Evolutionary conservation across 2,888 invertebrate genomes (phyloP).

Genomic region (Dioctria linearis): DNA sequence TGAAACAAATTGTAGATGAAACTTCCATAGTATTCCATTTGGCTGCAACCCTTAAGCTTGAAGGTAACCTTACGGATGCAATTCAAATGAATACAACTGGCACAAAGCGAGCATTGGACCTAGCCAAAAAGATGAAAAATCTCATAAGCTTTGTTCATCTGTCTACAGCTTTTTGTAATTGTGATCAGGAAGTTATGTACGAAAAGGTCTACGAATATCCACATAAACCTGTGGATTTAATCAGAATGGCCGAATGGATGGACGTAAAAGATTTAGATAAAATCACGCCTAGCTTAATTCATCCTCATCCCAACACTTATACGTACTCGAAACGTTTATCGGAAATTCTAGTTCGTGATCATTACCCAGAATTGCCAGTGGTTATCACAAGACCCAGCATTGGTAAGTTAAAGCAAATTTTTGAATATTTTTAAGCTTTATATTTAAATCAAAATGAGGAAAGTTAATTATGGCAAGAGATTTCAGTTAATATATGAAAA

Average conservation of each 20-base stretch:
- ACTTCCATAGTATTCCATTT: conserved; percentile 91
- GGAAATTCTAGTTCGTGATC: conserved; percentile 85
- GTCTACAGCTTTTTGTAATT: conserved; percentile 98
- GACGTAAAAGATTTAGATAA: conserved; percentile 77
- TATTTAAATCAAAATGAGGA: no score
- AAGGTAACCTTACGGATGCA: conserved; percentile 90
- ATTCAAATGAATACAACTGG: conserved; percentile 93
- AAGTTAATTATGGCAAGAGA: no score
- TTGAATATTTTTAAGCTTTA: no score
- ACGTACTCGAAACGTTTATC: conserved; percentile 95
- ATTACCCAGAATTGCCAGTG: conserved; percentile 83
- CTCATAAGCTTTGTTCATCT: conserved; percentile 87
- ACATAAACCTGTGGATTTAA: conserved; percentile 81
- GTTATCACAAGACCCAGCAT: conserved; percentile 93
- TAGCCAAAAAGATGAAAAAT: conserved; percentile 84
- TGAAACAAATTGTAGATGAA: conserved; percentile 77
- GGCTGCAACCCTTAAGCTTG: conserved; percentile 92
- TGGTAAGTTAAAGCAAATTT: conserved; percentile 74
- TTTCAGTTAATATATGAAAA: no score
- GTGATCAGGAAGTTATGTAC: conserved; percentile 87
- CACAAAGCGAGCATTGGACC: conserved; percentile 83
- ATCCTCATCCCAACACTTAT: conserved; percentile 94
- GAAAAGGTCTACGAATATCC: conserved; percentile 85
- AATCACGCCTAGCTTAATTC: conserved; percentile 78
- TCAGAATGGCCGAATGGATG: conserved; percentile 81